Evolutionary conservation across 1,140 invertebrate species (phyloP), one percentile per base, ranked within the genome.

Genomic region (Drosophila rhopaloa): DNA sequence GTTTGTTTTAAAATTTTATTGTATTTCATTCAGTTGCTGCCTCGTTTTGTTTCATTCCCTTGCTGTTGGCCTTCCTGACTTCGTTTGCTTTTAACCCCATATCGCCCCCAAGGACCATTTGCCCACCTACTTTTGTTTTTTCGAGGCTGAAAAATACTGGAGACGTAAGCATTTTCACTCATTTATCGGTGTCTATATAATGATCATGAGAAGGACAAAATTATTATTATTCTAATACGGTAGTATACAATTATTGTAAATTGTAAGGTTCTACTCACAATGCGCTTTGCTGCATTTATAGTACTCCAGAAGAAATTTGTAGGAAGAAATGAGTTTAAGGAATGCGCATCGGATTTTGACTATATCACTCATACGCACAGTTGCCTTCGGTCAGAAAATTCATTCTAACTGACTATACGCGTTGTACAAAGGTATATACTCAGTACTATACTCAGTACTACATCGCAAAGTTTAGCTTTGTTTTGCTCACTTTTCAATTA

Each of bases 1-100:
- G 79, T 81, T 81, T 81, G 79, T 81, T 81, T 81, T 81, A 67
- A 76, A 81, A 81, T 81, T 81, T 81, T 81, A 81, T 81, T 81
- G 79, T 81, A 81, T 81, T 81, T 81, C 78, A 76, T 73, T 81
- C 75, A 51, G 58, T 73, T 78, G 67, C 56, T 79, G 54, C 29
- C 40, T 61, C 32, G 38, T 29, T 43, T 37, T 50, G 35, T 61
- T 35, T 40, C 24, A 5, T 40, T 61, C 19, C 43, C 38, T 46
- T 16, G 11, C 38, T 71, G 41, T 19, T 61, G 47, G 60, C 58
- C 57, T 50, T 57, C 16, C 29, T 40, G 40, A 57, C 65, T 55
- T 48, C 24, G 44, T 58, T 51, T 55, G 38, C 32, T 4, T 37
- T 48, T 58, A 55, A 61, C 67, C 63, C 51, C 63, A 54, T 47